These are phyloP conservation scores for Epizoanthus rinbou DNA, from an alignment of 92 coral and sea anemone genomes.

Conservation along the genomic window DNA sequence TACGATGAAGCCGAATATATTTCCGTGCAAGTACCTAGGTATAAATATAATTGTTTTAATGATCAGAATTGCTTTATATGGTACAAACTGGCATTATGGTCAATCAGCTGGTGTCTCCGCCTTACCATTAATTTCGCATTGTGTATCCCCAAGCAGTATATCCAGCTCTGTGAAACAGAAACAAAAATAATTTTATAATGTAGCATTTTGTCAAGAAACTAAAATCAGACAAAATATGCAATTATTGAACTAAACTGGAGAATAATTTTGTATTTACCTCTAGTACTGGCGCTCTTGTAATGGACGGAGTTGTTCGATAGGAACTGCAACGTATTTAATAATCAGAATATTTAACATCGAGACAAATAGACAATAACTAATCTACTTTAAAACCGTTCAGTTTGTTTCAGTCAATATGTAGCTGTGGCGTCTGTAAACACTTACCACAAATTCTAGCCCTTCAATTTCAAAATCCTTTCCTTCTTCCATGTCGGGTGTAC, in stretches of 20 bases:
- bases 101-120: not conserved
- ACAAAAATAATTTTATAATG: not conserved
- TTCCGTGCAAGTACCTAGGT: too few relatives aligned
- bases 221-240: too few relatives aligned
- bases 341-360: not conserved
- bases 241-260: not conserved
- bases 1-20: not conserved
- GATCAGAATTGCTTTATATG: too few relatives aligned
- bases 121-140: slow-evolving; percentile 96
- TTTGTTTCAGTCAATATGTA: not conserved
- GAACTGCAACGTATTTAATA: slow-evolving; percentile 62
- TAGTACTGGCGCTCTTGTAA: slow-evolving; percentile 93
- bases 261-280: slow-evolving; percentile 61
- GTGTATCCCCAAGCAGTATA: slow-evolving; percentile 91
- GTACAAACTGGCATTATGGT: too few relatives aligned
- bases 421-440: not conserved
- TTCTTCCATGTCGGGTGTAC: slow-evolving; percentile 89
- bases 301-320: slow-evolving; percentile 93
- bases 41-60: too few relatives aligned
- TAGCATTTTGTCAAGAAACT: too few relatives aligned
- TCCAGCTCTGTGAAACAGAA: slow-evolving; percentile 73
- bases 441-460: slow-evolving; percentile 92
- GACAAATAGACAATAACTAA: too few relatives aligned
- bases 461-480: slow-evolving; percentile 92
- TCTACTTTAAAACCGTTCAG: not conserved